These are phyloP conservation scores for Onychorhynchus coronatus DNA, from an alignment of 2,113 vertebrate genomes.

Conservation along the genomic window DNA sequence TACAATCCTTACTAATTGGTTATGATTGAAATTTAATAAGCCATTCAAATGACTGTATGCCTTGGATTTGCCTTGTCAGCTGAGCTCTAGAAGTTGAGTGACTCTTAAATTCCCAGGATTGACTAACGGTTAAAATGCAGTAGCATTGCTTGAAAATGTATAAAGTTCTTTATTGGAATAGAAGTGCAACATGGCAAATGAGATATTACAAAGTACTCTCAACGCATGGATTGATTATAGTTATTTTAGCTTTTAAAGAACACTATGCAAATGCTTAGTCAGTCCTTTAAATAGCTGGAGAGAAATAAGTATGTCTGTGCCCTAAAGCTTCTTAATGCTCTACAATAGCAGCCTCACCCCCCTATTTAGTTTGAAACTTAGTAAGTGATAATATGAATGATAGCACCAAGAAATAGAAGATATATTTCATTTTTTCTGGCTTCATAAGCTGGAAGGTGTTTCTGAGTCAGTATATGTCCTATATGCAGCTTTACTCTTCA, in stretches of 20 bases:
- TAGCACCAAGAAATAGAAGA: not conserved
- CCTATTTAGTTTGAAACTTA: not conserved
- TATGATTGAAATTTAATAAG: slow-evolving; percentile 56
- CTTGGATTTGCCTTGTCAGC: slow-evolving; percentile 1
- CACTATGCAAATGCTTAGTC: not conserved
- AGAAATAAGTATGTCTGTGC: not conserved
- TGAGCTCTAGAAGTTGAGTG: not conserved
- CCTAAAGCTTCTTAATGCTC: not conserved
- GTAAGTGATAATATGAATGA: not conserved
- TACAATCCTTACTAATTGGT: slow-evolving; percentile 13
- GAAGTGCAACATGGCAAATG: not conserved
- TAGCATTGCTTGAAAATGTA: not conserved
- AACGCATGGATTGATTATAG: not conserved
- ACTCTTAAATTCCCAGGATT: not conserved
- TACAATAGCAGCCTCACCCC: not conserved
- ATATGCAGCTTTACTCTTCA: not conserved
- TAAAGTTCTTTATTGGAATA: not conserved
- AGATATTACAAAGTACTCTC: not conserved
- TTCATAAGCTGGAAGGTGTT: not conserved
- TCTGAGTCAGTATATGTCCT: not conserved
- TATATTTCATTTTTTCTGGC: not conserved
- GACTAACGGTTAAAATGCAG: not conserved
- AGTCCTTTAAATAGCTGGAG: not conserved
- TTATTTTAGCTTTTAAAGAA: not conserved
- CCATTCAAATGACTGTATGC: not conserved